phyloP scores from a whole-genome alignment of 2,888 invertebrate genomes.

The Apodemia zela region DNA sequence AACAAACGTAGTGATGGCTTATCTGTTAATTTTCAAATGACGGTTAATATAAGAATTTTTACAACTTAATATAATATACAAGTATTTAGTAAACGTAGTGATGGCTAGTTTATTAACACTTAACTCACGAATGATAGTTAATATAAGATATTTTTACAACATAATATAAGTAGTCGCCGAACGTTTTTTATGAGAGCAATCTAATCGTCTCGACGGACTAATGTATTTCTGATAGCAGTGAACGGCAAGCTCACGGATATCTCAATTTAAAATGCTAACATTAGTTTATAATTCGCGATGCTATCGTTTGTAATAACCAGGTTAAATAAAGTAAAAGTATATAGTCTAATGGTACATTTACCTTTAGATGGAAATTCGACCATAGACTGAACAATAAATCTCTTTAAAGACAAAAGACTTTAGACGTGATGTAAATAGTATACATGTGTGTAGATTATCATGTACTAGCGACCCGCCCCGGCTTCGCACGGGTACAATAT shows the following conservation, averaged over 20 bases:
- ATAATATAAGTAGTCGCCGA: neutral
- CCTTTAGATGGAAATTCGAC: neutral
- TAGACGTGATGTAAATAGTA: no score
- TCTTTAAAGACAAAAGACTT: no score
- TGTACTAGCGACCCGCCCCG: no score
- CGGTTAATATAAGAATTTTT: neutral
- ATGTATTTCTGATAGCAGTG: slow-evolving; percentile 14
- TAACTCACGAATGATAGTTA: neutral
- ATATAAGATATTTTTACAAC: neutral
- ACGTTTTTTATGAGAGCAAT: slow-evolving; percentile 3
- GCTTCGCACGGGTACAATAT: no score
- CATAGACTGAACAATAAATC: no score
- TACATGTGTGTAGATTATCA: no score
- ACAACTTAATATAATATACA: no score
- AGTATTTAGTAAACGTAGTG: no score
- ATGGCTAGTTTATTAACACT: neutral
- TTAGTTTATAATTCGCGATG: slow-evolving; percentile 5
- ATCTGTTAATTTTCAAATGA: neutral
- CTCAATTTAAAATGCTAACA: slow-evolving; percentile 14
- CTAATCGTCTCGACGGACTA: slow-evolving; percentile 7
- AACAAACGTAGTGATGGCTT: no score
- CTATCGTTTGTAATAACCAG: neutral
- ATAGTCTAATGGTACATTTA: neutral
- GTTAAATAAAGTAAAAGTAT: neutral
- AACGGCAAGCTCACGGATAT: neutral